Conservation (phyloP, 2,888 invertebrate genomes). For the Leistus spinibarbis region DNA sequence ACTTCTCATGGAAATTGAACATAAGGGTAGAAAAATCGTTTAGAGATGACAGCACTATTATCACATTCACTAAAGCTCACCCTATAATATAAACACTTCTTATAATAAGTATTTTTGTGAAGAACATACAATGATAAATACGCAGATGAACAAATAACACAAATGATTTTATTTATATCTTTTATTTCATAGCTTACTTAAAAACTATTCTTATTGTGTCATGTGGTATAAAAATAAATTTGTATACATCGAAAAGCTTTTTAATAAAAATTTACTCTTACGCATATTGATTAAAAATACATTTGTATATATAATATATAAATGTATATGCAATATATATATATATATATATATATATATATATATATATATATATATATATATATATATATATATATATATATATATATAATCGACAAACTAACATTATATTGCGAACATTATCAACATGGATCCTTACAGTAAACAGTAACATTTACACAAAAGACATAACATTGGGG, state of each 20-base stretch:
- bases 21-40: too few species aligned
- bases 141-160: not conserved
- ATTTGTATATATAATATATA: conserved; percentile 38
- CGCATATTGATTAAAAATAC: conserved; percentile 36
- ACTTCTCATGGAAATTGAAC: too few species aligned
- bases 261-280: conserved; percentile 37
- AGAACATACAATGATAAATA: not conserved
- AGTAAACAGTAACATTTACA: conserved; percentile 37
- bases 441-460: conserved; percentile 46
- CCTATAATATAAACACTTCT: too few species aligned
- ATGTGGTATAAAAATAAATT: conserved; percentile 23
- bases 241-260: conserved; percentile 33
- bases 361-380: conserved; percentile 30
- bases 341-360: not conserved
- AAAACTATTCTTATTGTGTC: conserved; percentile 20
- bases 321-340: not conserved
- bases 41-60: too few species aligned
- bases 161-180: not conserved
- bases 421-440: conserved; percentile 51
- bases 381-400: conserved; percentile 10
- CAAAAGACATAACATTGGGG: conserved; percentile 35
- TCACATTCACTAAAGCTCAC: too few species aligned
- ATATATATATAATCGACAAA: conserved; percentile 47
- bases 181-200: conserved; percentile 5
- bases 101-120: too few species aligned